Conservation (phyloP, 2,797 vertebrate genomes). For the Hylomyscus alleni region DNA sequence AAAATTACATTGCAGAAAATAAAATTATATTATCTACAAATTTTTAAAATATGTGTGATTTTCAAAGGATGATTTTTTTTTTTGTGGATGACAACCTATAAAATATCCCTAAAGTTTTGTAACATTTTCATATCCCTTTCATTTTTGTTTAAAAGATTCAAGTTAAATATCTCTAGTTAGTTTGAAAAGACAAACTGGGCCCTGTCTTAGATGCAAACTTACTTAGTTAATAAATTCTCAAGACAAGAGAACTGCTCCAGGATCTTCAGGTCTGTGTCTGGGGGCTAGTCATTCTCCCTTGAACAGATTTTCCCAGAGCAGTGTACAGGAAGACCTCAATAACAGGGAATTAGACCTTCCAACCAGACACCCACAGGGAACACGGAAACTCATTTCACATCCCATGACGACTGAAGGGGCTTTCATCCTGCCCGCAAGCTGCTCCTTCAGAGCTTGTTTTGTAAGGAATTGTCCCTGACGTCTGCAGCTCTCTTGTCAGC, state of each 20-base stretch:
- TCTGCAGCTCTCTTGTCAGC: neutral
- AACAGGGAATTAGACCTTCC: neutral
- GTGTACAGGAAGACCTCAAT: neutral
- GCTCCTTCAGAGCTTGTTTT: neutral
- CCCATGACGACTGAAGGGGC: neutral
- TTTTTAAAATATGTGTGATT: neutral
- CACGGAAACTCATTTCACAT: neutral
- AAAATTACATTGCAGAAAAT: neutral
- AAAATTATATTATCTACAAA: neutral
- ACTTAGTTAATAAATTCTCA: conserved; percentile 23
- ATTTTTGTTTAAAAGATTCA: conserved; percentile 26
- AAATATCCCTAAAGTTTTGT: neutral
- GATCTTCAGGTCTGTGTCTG: neutral
- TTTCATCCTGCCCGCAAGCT: neutral
- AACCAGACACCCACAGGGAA: neutral
- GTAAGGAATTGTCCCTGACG: neutral
- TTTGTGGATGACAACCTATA: neutral
- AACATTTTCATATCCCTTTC: neutral
- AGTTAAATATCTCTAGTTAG: neutral
- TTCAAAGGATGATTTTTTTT: neutral
- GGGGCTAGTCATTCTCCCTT: neutral
- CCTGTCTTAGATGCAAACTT: neutral
- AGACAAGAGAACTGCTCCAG: neutral
- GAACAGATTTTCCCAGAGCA: conserved; percentile 2
- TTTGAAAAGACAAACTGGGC: conserved; percentile 18